A percentile compares a stretch with the other conserved stretches of the same genome.
Evolutionary conservation across 2,113 vertebrate genomes (phyloP).

Genomic region (Mungos mungo): DNA sequence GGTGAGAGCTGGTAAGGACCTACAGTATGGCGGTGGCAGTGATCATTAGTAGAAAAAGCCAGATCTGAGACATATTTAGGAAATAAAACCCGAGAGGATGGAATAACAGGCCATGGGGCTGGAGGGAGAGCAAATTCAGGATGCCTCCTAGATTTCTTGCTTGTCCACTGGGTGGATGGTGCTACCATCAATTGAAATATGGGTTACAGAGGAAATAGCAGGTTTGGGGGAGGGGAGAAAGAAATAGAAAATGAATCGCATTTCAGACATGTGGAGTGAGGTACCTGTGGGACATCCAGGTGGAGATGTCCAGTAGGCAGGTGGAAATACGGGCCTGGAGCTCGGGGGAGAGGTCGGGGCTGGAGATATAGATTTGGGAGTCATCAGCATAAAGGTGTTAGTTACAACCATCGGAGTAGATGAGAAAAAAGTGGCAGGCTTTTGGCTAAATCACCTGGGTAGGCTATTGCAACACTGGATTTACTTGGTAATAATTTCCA

Average conservation of each 20-base stretch:
- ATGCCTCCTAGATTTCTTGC: conserved; percentile 56
- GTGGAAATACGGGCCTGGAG: conserved; percentile 80
- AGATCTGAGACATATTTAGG: conserved; percentile 55
- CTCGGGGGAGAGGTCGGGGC: conserved; percentile 81
- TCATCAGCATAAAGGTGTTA: conserved; percentile 80
- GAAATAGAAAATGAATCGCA: conserved; percentile 72
- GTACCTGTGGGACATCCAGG: conserved; percentile 82
- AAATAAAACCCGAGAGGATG: conserved; percentile 49
- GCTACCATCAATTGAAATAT: neutral
- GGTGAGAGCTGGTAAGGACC: neutral
- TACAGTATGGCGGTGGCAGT: neutral
- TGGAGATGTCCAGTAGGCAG: conserved; percentile 82
- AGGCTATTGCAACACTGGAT: conserved; percentile 47
- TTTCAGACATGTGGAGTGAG: conserved; percentile 78
- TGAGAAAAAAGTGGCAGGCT: conserved; percentile 72
- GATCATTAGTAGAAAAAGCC: conserved; percentile 34
- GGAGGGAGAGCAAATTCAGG: conserved; percentile 14
- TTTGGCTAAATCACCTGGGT: conserved; percentile 66
- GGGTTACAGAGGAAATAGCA: conserved; percentile 50
- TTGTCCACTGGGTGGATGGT: conserved; percentile 25
- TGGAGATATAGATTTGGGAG: conserved; percentile 80
- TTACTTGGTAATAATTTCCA: conserved; percentile 43
- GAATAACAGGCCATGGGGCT: neutral
- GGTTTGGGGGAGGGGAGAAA: conserved; percentile 40
- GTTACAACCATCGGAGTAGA: conserved; percentile 75